Percentiles rank a stretch among this genome's conserved stretches.
phyloP scores from a whole-genome alignment of 2,113 vertebrate species.

The Cyanoliseus patagonus region DNA sequence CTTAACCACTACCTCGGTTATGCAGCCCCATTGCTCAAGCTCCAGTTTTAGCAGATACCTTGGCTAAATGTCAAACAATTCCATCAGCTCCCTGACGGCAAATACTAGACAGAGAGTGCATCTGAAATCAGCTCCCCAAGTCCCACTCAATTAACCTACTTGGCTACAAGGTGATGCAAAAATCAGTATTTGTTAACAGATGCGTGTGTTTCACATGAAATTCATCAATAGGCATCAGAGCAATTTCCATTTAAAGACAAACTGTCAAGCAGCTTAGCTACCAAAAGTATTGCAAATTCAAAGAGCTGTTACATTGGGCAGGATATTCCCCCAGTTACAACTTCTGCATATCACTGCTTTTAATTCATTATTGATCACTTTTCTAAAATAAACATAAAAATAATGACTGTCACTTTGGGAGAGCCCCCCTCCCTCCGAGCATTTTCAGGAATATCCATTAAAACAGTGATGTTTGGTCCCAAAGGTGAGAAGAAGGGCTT shows the following conservation, averaged over 20 bases:
- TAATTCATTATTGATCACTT: neutral
- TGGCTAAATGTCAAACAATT: slow-evolving; percentile 35
- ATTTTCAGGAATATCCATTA: neutral
- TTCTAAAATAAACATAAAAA: neutral
- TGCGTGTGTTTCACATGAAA: neutral
- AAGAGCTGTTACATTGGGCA: neutral
- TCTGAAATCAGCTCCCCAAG: slow-evolving; percentile 14
- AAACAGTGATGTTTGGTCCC: neutral
- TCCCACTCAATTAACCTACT: slow-evolving; percentile 40
- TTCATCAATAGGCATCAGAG: slow-evolving; percentile 11
- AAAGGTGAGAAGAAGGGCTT: neutral
- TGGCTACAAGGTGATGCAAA: slow-evolving; percentile 22
- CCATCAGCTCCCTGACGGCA: slow-evolving; percentile 13
- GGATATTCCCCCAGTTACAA: neutral
- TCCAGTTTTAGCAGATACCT: neutral
- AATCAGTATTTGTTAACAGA: slow-evolving; percentile 44
- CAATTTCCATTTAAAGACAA: slow-evolving; percentile 20
- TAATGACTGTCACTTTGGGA: neutral
- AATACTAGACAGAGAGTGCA: neutral
- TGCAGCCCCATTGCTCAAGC: neutral
- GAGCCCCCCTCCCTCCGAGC: neutral
- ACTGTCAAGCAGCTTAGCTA: neutral
- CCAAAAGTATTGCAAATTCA: neutral
- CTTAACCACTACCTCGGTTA: neutral
- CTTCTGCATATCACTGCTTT: neutral